Percentiles rank a stretch among this genome's conserved stretches.
Conservation (phyloP, 2,113 vertebrate species). For the Petroica traversi region DNA sequence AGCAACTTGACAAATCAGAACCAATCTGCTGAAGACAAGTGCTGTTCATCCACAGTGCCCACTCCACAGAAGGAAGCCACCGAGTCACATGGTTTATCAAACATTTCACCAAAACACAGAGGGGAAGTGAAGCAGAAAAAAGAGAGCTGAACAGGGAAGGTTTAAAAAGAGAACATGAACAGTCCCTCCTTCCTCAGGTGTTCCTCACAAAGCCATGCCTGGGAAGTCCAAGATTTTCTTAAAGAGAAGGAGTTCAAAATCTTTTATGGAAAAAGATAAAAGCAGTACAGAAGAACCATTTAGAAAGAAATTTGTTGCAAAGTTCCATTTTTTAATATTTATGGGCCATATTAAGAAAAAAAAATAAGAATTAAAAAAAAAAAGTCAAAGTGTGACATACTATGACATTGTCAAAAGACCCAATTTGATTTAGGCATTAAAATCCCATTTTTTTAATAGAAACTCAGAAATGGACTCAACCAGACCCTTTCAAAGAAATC, state of each 20-base stretch:
- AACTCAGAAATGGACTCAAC: not conserved
- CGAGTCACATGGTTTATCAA: not conserved
- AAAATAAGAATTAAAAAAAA: not conserved
- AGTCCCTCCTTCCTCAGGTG: not conserved
- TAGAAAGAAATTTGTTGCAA: not conserved
- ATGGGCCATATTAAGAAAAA: not conserved
- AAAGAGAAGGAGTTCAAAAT: not conserved
- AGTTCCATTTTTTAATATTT: not conserved
- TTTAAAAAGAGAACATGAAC: not conserved
- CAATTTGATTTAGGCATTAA: not conserved
- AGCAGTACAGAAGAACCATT: not conserved
- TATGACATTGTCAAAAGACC: not conserved
- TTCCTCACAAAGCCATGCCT: fast-evolving
- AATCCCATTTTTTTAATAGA: not conserved
- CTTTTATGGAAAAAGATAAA: not conserved
- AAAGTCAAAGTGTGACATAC: not conserved
- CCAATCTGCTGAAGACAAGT: not conserved
- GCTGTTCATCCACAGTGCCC: too few species aligned
- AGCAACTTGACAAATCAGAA: not conserved
- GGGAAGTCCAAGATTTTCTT: not conserved
- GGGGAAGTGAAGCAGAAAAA: not conserved
- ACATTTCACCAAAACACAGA: not conserved
- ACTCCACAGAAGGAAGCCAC: not conserved
- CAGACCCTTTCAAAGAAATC: not conserved
- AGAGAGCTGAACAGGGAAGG: not conserved